Conservation (phyloP, 2,888 invertebrate genomes). For the Hoplodrina blanda region DNA sequence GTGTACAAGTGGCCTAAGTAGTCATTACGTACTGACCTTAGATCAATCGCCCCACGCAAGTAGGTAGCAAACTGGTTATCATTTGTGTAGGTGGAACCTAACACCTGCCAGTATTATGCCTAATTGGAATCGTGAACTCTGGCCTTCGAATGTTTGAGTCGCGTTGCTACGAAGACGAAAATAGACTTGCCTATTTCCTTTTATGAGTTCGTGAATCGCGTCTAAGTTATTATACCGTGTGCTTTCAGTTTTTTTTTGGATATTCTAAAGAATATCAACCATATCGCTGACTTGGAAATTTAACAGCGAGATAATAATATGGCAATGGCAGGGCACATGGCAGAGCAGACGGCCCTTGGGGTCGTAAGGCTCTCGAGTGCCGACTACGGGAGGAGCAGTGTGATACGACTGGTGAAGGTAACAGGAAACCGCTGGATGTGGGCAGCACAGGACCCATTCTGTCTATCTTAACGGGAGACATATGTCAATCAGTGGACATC, state of each 20-base stretch:
- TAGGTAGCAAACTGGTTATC: conserved; percentile 36
- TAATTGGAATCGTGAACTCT: conserved; percentile 49
- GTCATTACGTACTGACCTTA: conserved; percentile 27
- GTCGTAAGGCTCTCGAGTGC: too few species aligned
- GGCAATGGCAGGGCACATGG: too few species aligned
- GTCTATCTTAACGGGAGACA: too few species aligned
- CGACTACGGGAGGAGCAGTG: too few species aligned
- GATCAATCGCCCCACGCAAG: conserved; percentile 43
- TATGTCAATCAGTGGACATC: too few species aligned
- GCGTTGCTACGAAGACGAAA: conserved; percentile 10
- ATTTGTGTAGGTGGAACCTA: conserved; percentile 23
- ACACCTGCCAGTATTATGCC: conserved; percentile 36
- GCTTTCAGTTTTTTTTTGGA: not conserved
- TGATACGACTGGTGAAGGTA: too few species aligned
- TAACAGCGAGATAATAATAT: too few species aligned
- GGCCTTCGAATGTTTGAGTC: conserved; percentile 40
- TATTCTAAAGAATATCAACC: too few species aligned
- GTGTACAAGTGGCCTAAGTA: not conserved
- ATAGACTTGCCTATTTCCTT: conserved; percentile 20
- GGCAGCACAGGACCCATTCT: too few species aligned
- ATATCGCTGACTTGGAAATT: too few species aligned
- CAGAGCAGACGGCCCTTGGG: too few species aligned
- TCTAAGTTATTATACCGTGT: not conserved
- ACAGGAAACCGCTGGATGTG: too few species aligned
- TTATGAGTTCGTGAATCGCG: not conserved